Evolutionary conservation across 2,113 vertebrate species (phyloP).

Genomic region (Bubalus kerabau): DNA sequence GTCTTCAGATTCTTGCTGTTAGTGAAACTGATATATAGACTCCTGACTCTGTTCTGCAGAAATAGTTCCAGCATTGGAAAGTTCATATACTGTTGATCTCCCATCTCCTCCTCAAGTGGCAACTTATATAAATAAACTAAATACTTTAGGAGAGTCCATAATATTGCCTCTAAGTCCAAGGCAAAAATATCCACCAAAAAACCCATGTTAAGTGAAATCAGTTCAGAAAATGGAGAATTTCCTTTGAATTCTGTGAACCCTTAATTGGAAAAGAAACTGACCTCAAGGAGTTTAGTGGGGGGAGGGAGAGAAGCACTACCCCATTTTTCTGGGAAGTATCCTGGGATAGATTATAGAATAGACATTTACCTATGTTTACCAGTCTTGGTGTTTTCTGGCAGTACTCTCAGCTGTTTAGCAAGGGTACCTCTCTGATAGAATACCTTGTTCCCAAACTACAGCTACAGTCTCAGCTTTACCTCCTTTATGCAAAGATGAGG

Average conservation of each 20-base stretch:
- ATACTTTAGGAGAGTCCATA: neutral
- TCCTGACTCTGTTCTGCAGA: neutral
- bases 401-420: neutral
- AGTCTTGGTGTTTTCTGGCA: neutral
- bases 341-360: neutral
- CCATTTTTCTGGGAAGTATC: neutral
- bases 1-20: neutral
- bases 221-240: neutral
- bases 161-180: neutral
- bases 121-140: neutral
- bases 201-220: neutral
- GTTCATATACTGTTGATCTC: neutral
- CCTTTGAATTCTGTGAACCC: neutral
- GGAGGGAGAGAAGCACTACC: neutral
- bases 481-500: neutral
- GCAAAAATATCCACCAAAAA: neutral
- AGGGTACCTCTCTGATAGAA: neutral
- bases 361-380: neutral
- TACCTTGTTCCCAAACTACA: neutral
- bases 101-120: neutral
- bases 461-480: neutral
- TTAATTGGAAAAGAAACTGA: neutral
- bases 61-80: neutral
- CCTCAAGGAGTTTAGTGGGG: neutral
- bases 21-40: neutral